These are phyloP conservation scores for Amyelois transitella DNA, from an alignment of 1,140 invertebrate species.

Conservation along the genomic window DNA sequence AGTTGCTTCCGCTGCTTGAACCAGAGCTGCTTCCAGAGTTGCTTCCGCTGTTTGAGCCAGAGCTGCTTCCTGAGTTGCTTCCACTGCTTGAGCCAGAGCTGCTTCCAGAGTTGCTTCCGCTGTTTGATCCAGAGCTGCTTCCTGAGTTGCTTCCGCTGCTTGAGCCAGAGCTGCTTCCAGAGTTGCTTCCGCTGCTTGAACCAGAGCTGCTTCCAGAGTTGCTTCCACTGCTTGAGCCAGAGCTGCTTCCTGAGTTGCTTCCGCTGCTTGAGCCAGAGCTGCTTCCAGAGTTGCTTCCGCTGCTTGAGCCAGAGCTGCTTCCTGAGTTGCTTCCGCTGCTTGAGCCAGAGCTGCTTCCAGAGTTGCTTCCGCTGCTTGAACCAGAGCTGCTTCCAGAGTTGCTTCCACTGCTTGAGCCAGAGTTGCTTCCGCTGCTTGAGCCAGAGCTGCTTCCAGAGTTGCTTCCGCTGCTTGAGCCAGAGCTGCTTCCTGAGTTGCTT, in stretches of 20 bases:
- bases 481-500: neutral
- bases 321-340: neutral
- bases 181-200: neutral
- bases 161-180: neutral
- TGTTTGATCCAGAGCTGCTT: neutral
- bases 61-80: neutral
- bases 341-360: neutral
- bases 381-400: neutral
- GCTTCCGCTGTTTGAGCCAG: neutral
- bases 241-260: neutral
- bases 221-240: neutral
- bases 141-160: neutral
- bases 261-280: neutral
- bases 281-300: neutral
- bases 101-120: neutral
- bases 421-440: neutral
- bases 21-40: neutral
- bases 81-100: neutral
- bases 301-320: neutral
- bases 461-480: neutral
- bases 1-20: neutral
- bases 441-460: neutral
- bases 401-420: neutral
- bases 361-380: neutral
- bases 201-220: neutral